Evolutionary conservation across 2,888 invertebrate species (phyloP), one percentile per base, ranked within the genome.

Genomic region (Nymphalis urticae): DNA sequence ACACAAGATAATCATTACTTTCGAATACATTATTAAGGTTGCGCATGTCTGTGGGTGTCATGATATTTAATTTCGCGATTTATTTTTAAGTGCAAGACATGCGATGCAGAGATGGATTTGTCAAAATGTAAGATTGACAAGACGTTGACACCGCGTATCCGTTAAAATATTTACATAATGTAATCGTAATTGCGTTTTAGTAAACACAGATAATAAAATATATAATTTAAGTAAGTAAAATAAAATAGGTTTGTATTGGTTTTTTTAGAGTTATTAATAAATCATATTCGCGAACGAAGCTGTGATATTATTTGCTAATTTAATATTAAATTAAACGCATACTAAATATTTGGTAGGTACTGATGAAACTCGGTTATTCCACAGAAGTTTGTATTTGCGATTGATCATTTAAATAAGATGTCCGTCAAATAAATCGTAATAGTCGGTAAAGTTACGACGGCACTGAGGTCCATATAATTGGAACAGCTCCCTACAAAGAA

Each of bases 401-500:
- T 48, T 51, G 9, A 1, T 58, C 17, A 19, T 42, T 58, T 42
- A 42, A 10, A 36, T 19, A 58, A 19, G 58, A 2, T 13, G 42
- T 42, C 36, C 6, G 58, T 42, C 42, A 58, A 42, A 48, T 42
- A 32, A 56, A 50, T 27, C 16, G 48, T 32, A 62, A 32, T 16
- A 32, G 36, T 27, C 21, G 47, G 32, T 60, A 21, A 8, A 53
- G 53, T 68, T 32, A 32, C 59, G 24, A 63, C 53, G 53, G 32
- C 63, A 53, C 48, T 47, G 58, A 53, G 59, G 48, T 59, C 42
- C 51, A 61, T 32, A 64, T 78, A 77, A 80, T 78, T 79, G 76
- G 74, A 76, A 74, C 77, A 78, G 77, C 78, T 79, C 72, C 73
- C 71, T 71, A 69, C 67, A 68, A 64, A 68, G 69, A 69, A 65